Evolutionary conservation across 2,113 vertebrate species (phyloP).

Genomic region (Naja naja): DNA sequence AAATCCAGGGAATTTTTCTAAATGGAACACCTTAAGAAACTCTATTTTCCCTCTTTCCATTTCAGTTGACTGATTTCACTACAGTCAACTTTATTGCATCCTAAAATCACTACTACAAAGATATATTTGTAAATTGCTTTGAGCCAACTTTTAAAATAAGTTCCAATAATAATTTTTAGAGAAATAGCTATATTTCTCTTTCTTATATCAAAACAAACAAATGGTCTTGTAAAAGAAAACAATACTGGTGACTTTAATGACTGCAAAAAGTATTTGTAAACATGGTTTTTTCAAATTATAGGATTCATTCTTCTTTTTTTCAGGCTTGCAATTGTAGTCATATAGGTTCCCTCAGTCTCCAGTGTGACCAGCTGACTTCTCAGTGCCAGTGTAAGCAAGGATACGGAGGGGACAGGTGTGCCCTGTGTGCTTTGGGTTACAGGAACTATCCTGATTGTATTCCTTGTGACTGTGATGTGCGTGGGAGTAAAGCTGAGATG

Average conservation of each 20-base stretch:
- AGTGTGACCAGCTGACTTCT: slow-evolving; percentile 76
- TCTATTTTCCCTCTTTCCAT: neutral
- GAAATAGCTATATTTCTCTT: neutral
- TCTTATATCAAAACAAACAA: neutral
- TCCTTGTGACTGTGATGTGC: slow-evolving; percentile 81
- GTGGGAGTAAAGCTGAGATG: slow-evolving; percentile 72
- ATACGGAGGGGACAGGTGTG: slow-evolving; percentile 77
- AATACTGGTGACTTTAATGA: neutral
- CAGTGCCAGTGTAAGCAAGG: slow-evolving; percentile 77
- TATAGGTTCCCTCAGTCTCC: slow-evolving; percentile 69
- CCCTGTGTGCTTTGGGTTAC: slow-evolving; percentile 79
- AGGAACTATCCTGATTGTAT: slow-evolving; percentile 83
- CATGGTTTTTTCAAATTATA: neutral
- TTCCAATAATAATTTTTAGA: neutral
- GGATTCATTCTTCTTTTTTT: neutral
- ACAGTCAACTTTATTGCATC: neutral
- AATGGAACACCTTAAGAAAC: neutral
- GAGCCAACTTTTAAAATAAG: neutral
- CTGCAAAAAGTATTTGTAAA: neutral
- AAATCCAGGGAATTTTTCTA: neutral
- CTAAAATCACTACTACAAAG: neutral
- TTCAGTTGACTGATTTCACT: neutral
- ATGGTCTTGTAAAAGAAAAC: neutral
- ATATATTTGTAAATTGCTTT: neutral
- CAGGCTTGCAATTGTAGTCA: slow-evolving; percentile 84